Conservation (phyloP, 2,888 invertebrate genomes). For the Callinectes sapidus region DNA sequence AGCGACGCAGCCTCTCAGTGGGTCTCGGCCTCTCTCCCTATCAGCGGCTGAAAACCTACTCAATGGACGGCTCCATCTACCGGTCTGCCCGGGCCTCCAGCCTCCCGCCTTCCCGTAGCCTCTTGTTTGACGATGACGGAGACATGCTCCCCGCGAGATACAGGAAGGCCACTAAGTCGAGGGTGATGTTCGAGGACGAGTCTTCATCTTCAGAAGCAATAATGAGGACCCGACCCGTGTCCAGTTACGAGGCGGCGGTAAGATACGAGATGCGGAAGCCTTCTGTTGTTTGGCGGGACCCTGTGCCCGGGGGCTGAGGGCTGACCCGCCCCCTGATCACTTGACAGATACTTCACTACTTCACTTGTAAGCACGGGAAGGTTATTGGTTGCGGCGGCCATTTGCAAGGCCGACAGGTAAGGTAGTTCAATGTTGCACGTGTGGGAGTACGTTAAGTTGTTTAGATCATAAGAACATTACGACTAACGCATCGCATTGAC, state of each 20-base stretch:
- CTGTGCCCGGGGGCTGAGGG: not conserved
- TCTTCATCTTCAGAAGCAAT: not conserved
- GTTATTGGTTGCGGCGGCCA: not conserved
- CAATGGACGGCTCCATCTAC: conserved; percentile 51
- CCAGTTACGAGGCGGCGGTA: not conserved
- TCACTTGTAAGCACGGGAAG: not conserved
- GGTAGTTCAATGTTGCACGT: not conserved
- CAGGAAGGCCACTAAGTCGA: not conserved
- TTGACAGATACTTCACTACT: not conserved
- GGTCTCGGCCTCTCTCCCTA: conserved; percentile 7
- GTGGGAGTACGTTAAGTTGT: not conserved
- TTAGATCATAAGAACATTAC: not conserved
- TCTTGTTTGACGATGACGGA: conserved; percentile 19
- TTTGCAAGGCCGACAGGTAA: not conserved
- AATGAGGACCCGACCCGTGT: not conserved
- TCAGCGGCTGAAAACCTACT: conserved; percentile 55
- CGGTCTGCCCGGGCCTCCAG: conserved; percentile 36
- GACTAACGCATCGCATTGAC: not conserved
- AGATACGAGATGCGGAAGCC: not conserved
- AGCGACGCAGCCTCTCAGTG: not conserved
- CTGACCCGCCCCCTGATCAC: not conserved
- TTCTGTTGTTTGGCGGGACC: not conserved
- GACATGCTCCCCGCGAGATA: not conserved
- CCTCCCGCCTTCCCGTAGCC: conserved; percentile 14
- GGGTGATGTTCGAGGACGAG: not conserved